A percentile compares a stretch with the other conserved stretches of the same genome.
These are phyloP conservation scores for Heliconius ethilla DNA, from an alignment of 2,888 invertebrate genomes.

Conservation along the genomic window DNA sequence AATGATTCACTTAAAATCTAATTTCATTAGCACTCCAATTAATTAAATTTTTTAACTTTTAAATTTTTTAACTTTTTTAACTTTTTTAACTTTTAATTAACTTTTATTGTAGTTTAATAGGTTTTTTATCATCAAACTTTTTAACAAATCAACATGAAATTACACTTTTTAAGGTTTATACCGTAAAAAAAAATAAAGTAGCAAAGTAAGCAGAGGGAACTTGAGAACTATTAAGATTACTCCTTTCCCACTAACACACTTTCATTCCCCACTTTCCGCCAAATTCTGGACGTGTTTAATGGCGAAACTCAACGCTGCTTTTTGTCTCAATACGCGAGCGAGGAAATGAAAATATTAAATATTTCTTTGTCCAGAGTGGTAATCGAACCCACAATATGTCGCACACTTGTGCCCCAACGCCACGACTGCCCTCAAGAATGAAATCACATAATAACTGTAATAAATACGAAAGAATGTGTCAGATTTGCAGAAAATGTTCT, in stretches of 20 bases:
- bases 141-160: background rate
- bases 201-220: background rate
- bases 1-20: background rate
- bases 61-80: background rate
- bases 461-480: conserved; percentile 14
- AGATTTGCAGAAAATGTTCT: conserved; percentile 49
- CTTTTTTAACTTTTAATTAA: no score
- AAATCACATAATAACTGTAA: background rate
- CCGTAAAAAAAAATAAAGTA: background rate
- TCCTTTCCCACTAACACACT: no score
- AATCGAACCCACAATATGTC: no score
- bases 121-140: conserved; percentile 3
- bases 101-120: conserved; percentile 9
- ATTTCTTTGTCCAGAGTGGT: no score
- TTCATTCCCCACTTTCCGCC: no score
- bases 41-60: background rate
- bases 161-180: background rate
- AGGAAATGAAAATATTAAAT: no score
- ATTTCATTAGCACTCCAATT: background rate
- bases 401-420: no score
- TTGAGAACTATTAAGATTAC: no score
- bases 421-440: background rate
- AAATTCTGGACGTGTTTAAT: no score
- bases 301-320: no score
- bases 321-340: no score